phyloP scores from a whole-genome alignment of 2,113 vertebrate species.

The Ptilonorhynchus violaceus region DNA sequence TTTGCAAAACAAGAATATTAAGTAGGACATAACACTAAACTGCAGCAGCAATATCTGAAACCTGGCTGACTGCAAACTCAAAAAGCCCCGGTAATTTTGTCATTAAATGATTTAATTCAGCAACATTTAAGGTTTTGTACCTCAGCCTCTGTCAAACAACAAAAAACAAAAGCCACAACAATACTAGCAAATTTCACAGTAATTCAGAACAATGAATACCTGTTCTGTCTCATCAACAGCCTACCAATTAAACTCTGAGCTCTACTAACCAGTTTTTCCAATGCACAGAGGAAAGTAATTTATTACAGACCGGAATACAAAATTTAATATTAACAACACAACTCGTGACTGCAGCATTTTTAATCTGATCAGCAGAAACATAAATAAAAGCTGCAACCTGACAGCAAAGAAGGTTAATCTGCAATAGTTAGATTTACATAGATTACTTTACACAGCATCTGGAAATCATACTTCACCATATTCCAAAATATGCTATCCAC shows the following conservation, averaged over 20 bases:
- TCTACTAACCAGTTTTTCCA: conserved; percentile 73
- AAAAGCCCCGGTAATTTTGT: conserved; percentile 37
- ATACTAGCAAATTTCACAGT: conserved; percentile 54
- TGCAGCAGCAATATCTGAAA: background rate
- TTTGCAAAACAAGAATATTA: background rate
- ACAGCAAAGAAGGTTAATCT: conserved; percentile 68
- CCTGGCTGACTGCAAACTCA: background rate
- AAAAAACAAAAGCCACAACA: conserved; percentile 41
- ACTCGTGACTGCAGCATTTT: conserved; percentile 67
- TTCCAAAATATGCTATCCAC: background rate
- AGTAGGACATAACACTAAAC: background rate
- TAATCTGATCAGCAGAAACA: conserved; percentile 71
- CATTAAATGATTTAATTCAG: conserved; percentile 51
- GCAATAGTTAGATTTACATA: conserved; percentile 52
- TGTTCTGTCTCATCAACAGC: conserved; percentile 67
- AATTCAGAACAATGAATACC: conserved; percentile 59
- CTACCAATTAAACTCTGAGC: conserved; percentile 76
- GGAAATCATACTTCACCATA: conserved; percentile 23
- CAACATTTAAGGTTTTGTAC: conserved; percentile 17
- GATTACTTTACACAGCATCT: conserved; percentile 66
- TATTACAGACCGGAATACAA: conserved; percentile 71
- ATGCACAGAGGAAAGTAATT: conserved; percentile 68
- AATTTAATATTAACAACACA: conserved; percentile 74
- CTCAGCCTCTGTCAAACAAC: background rate
- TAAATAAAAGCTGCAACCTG: conserved; percentile 68